phyloP scores from a whole-genome alignment of 2,797 vertebrate species.

The Microctenopoma stevenorrisi region DNA sequence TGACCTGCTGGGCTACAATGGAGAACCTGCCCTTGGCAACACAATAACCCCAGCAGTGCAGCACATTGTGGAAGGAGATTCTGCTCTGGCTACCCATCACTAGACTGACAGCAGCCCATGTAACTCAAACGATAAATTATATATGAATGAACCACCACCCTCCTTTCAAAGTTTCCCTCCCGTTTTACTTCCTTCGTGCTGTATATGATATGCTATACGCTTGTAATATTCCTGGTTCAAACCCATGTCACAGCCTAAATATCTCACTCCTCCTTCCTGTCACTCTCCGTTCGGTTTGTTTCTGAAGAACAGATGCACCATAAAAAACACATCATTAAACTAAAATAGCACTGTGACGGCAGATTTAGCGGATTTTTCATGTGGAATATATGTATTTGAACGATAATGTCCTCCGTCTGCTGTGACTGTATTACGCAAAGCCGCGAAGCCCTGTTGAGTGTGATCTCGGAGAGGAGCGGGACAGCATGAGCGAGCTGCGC shows the following conservation, averaged over 20 bases:
- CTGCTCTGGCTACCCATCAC: slow-evolving; percentile 30
- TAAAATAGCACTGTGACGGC: slow-evolving; percentile 64
- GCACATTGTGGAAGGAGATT: slow-evolving; percentile 10
- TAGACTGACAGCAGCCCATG: slow-evolving; percentile 46
- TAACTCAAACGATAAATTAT: slow-evolving; percentile 71
- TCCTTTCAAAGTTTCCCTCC: slow-evolving; percentile 17
- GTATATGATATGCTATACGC: slow-evolving; percentile 26
- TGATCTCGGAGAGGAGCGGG: slow-evolving; percentile 26
- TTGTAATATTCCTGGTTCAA: slow-evolving; percentile 47
- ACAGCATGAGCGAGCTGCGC: slow-evolving; percentile 9
- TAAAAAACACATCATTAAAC: slow-evolving; percentile 65
- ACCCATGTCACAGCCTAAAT: slow-evolving; percentile 25
- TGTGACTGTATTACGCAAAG: slow-evolving; percentile 22
- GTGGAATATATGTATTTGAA: slow-evolving; percentile 47
- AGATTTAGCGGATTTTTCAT: slow-evolving; percentile 56
- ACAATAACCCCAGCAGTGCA: slow-evolving; percentile 53
- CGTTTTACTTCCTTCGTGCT: slow-evolving; percentile 22
- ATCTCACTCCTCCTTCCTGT: slow-evolving; percentile 59
- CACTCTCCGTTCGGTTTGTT: slow-evolving; percentile 52
- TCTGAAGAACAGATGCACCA: slow-evolving; percentile 67
- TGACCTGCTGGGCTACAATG: slow-evolving; percentile 52
- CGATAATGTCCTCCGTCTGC: slow-evolving; percentile 38
- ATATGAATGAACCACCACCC: slow-evolving; percentile 63
- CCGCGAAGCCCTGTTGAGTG: slow-evolving; percentile 19
- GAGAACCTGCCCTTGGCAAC: slow-evolving; percentile 56